Conservation (phyloP, 2,888 invertebrate species). For the Hedychridium roseum region DNA sequence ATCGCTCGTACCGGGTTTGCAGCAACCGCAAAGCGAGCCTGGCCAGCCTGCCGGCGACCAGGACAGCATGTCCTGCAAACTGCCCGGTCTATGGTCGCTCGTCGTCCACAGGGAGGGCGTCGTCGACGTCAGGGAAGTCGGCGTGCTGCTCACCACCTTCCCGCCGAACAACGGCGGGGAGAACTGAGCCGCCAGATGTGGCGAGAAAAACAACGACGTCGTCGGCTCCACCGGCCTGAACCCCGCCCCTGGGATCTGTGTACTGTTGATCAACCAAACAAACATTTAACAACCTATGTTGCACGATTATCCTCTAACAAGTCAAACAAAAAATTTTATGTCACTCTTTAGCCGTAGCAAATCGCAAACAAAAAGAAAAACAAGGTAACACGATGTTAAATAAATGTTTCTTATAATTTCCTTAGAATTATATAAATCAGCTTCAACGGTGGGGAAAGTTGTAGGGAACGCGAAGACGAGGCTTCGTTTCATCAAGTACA, state of each 20-base stretch:
- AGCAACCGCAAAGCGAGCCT: constrained; percentile 41
- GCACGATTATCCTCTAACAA: too few relatives aligned
- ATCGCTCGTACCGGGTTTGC: constrained; percentile 56
- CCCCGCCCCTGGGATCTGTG: constrained; percentile 69
- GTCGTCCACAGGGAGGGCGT: constrained; percentile 63
- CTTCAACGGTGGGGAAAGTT: too few relatives aligned
- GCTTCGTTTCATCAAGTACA: too few relatives aligned
- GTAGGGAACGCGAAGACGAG: too few relatives aligned
- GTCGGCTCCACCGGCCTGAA: constrained; percentile 64
- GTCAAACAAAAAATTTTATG: too few relatives aligned
- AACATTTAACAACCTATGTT: too few relatives aligned
- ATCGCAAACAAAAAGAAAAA: too few relatives aligned
- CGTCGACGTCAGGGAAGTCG: constrained; percentile 56
- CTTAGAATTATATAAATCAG: too few relatives aligned
- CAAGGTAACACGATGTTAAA: too few relatives aligned
- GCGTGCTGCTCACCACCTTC: constrained; percentile 60
- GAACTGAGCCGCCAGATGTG: constrained; percentile 82
- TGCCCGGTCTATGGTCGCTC: constrained; percentile 62
- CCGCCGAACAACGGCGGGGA: constrained; percentile 78
- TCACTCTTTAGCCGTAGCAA: too few relatives aligned
- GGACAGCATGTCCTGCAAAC: constrained; percentile 59
- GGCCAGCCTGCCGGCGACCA: constrained; percentile 61
- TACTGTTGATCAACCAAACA: too few relatives aligned
- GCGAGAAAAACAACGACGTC: constrained; percentile 84
- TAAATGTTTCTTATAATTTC: too few relatives aligned